These are phyloP conservation scores for Bovichtus variegatus DNA, from an alignment of 2,797 vertebrate genomes.

Conservation along the genomic window DNA sequence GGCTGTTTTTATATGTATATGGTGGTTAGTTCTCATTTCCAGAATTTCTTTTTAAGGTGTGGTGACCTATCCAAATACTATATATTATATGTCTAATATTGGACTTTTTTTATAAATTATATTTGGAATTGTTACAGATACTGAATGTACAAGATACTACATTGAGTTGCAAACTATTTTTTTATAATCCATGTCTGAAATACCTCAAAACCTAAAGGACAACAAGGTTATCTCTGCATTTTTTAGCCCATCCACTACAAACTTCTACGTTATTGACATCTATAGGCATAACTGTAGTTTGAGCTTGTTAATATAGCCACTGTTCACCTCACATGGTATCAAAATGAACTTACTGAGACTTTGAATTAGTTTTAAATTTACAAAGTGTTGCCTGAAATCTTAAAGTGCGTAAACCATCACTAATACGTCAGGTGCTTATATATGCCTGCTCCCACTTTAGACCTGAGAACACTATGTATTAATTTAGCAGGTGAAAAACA, in stretches of 20 bases:
- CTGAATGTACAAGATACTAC: neutral
- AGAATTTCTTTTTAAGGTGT: neutral
- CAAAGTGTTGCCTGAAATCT: neutral
- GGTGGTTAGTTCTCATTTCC: conserved; percentile 11
- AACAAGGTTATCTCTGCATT: neutral
- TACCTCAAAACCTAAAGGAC: neutral
- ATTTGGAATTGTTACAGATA: neutral
- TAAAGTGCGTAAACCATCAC: neutral
- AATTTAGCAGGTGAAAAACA: too few species aligned
- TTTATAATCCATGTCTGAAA: neutral
- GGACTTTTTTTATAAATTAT: neutral
- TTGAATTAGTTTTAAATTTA: neutral
- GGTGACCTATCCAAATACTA: neutral
- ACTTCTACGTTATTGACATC: neutral
- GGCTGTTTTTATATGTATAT: neutral
- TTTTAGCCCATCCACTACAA: neutral
- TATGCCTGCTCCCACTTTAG: neutral
- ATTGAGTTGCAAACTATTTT: neutral
- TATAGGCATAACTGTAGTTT: neutral
- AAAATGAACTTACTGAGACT: neutral
- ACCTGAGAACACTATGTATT: neutral
- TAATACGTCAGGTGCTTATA: neutral
- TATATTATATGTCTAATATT: neutral
- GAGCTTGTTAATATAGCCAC: neutral
- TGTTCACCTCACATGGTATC: neutral